Conservation (phyloP, 2,113 vertebrate genomes). For the Ochotona curzoniae region DNA sequence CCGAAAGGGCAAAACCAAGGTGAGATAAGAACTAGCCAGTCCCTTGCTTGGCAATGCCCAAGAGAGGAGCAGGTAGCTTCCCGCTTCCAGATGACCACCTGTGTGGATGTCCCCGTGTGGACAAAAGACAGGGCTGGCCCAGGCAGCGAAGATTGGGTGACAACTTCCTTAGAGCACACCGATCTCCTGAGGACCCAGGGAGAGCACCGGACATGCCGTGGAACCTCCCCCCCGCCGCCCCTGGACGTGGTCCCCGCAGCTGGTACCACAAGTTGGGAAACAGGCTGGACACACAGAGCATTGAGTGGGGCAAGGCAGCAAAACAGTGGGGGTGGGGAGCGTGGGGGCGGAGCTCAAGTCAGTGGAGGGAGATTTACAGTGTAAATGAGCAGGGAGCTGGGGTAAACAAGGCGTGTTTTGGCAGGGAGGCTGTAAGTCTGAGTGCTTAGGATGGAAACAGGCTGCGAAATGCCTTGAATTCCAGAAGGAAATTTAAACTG, state of each 20-base stretch:
- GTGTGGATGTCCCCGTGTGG: background rate
- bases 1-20: background rate
- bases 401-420: conserved; percentile 68
- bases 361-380: conserved; percentile 34
- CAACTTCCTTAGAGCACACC: conserved; percentile 21
- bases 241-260: background rate
- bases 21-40: background rate
- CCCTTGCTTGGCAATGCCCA: background rate
- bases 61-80: background rate
- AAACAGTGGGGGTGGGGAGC: background rate
- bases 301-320: background rate
- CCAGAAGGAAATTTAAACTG: conserved; percentile 70
- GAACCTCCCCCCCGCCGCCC: too few relatives aligned
- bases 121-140: background rate
- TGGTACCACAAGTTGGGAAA: background rate
- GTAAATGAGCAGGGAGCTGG: background rate
- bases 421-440: conserved; percentile 65
- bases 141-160: background rate
- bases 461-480: conserved; percentile 50
- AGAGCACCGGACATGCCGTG: background rate
- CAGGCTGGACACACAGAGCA: background rate
- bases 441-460: background rate
- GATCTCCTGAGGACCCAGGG: background rate
- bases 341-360: background rate
- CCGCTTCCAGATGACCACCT: background rate